phyloP scores from a whole-genome alignment of 2,888 invertebrate species.

The Augiades crinisus region DNA sequence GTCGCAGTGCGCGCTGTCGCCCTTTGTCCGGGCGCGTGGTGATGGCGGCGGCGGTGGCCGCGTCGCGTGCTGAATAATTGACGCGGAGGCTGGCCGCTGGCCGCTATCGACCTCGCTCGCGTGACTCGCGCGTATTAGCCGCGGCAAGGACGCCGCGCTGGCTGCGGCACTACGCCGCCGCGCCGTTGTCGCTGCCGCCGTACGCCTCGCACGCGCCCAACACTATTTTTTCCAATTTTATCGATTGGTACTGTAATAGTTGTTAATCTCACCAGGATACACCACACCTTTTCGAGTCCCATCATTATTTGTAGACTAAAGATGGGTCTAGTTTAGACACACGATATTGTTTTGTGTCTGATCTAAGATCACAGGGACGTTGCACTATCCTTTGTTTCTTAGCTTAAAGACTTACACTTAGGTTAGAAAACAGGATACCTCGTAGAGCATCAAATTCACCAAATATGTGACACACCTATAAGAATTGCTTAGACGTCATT shows the following conservation, averaged over 20 bases:
- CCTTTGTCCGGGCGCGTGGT: conserved; percentile 63
- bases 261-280: neutral
- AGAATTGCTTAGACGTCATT: too few relatives aligned
- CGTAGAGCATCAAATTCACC: neutral
- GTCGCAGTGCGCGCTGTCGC: conserved; percentile 56
- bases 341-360: neutral
- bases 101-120: conserved; percentile 80
- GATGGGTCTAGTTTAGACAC: neutral
- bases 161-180: conserved; percentile 61
- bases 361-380: neutral
- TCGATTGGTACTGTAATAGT: conserved; percentile 11
- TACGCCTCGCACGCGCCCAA: conserved; percentile 37
- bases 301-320: neutral
- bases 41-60: conserved; percentile 58
- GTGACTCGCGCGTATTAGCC: conserved; percentile 68
- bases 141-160: conserved; percentile 76
- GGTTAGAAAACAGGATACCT: neutral
- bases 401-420: neutral
- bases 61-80: conserved; percentile 73
- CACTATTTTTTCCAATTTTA: conserved; percentile 27
- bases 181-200: conserved; percentile 46
- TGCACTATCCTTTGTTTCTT: neutral
- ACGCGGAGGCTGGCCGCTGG: conserved; percentile 72
- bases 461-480: too few relatives aligned
- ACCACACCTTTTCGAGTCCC: neutral